These are phyloP conservation scores for Eubucco bourcierii DNA, from an alignment of 2,113 vertebrate species.

Conservation along the genomic window DNA sequence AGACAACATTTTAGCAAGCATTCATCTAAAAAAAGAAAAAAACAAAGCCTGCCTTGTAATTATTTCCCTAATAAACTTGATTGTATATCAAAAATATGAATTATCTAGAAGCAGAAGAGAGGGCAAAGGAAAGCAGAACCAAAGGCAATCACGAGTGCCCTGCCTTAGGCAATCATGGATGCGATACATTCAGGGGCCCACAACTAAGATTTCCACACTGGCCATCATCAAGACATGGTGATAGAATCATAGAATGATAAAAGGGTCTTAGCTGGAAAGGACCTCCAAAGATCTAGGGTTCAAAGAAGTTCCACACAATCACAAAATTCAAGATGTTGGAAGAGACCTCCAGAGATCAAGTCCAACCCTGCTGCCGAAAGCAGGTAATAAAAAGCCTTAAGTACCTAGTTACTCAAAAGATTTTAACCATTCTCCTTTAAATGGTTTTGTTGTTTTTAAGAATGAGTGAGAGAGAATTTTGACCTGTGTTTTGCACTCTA, in stretches of 20 bases:
- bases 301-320: too few species aligned
- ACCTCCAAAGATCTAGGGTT: too few species aligned
- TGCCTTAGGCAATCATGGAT: rapidly evolving
- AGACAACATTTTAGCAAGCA: neutral
- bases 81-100: neutral
- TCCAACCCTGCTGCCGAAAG: too few species aligned
- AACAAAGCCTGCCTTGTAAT: neutral
- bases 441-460: neutral
- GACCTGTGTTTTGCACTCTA: neutral
- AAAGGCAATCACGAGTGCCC: neutral
- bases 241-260: neutral
- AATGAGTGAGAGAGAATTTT: neutral
- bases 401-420: neutral
- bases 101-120: neutral
- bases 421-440: neutral
- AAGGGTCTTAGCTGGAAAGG: too few species aligned
- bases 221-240: neutral
- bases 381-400: neutral
- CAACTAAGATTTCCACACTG: neutral
- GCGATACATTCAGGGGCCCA: neutral
- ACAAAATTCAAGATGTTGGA: too few species aligned
- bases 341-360: too few species aligned
- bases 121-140: neutral
- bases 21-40: neutral
- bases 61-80: neutral